Base-by-base conservation (phyloP, 1,140 invertebrate species). In the Drosophila chauvacae region DNA sequence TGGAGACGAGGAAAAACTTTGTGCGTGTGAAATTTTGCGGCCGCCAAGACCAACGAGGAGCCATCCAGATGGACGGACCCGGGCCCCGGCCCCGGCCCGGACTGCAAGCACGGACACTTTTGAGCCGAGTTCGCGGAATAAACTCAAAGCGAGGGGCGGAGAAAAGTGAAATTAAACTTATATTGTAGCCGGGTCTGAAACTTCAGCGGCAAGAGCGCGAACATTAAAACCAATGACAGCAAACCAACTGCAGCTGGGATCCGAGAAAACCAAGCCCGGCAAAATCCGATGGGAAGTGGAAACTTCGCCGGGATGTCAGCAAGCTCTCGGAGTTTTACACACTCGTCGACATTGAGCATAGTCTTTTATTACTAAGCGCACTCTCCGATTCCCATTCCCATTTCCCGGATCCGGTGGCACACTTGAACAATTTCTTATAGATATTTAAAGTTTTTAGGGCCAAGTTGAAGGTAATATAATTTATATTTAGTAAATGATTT, bases 111-210 rank as follows among this genome's bases (percentile, higher is more conserved):
- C 55, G 69, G 83, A 86, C 83, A 83, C 59, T 88, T 88, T 88
- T 60, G 65, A 80, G 87, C 60, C 59, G 51, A 88, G 80, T 80
- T 82, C 28, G 30, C 41, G 47, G 68, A 63, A 63, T 63, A 74
- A 61, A 48, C 59, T 45, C 16, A 30, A 14, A 20, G 42, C n/a
- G 2, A 13, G 56, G 71, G 16, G 10, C 20, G 45, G 23, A 39
- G 23, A 50, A 87, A 83, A 90, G 74, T 83, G 78, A 88, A 88
- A 88, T 88, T 88, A 88, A 88, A 88, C 85, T 88, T 88, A 90
- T 90, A 90, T 90, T 90, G 84, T 88, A 84, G 84, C 80, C 69
- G 76, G 48, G 84, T 74, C 88, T 88, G 88, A 80, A 87, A 88
- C 85, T 88, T 88, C 60, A 58, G 59, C 62, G 76, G 37, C 75